Evolutionary conservation across 2,113 vertebrate species (phyloP), one percentile per base, ranked within the genome.

Genomic region (Chascanopsetta lugubris): DNA sequence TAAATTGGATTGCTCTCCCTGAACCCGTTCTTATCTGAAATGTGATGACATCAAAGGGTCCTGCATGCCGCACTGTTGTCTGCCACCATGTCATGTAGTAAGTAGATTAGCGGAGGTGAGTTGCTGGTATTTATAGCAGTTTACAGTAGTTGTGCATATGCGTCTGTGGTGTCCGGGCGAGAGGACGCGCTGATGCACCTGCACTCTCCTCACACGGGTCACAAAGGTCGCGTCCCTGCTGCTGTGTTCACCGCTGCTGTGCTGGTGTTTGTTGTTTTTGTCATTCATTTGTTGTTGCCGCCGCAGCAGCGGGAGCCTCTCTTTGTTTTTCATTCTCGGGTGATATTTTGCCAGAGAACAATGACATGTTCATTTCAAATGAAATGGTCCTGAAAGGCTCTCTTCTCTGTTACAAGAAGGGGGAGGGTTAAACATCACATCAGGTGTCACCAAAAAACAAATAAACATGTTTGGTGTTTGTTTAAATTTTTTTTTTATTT

Each of bases 1-100:
- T 85, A 81, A 85, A 85, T 83, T 79, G 77, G 70, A 83, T 80
- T 80, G 50, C 64, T 50, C 72, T 73, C 25, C n/a, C 59, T 55
- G 79, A 80, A 62, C 74, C 58, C 67, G 69, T 66, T 74, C 65
- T 77, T 56, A 70, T 81, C 55, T 66, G 73, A 71, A 80, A 68
- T 68, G 61, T 2, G 48, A 65, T 68, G 83, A 61, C 74, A 73
- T 85, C 69, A 81, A 84, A 77, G 75, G 53, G 29, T 15, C 38
- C 46, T 34, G n/a, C n/a, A n/a, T n/a, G 17, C 60, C 50, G 17
- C 9, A 0, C 60, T 47, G 10, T 57, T 72, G 50, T 69, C 74
- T 67, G 55, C 54, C 10, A 13, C n/a, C 15, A 10, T 46, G 25
- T 46, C 69, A 51, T 20, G 3, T 55, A 40, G 3, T 55, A 40